Conservation (phyloP, 2,888 invertebrate genomes). For the Caenorhabditis sinica region DNA sequence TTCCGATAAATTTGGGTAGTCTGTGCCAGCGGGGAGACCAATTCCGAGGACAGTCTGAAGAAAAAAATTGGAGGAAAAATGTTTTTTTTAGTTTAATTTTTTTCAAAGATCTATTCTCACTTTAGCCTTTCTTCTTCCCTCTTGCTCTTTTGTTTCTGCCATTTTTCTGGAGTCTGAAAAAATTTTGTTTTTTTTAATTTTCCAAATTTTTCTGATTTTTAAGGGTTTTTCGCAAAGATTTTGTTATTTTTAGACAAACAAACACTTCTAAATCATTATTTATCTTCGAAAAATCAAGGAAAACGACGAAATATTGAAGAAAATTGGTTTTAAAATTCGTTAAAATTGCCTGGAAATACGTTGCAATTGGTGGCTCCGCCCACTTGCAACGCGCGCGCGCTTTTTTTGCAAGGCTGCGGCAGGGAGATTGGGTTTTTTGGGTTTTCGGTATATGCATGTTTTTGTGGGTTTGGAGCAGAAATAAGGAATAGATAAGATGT, state of each 20-base stretch:
- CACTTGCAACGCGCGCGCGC: constrained; percentile 22
- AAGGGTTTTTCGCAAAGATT: too few relatives aligned
- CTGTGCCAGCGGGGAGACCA: constrained; percentile 47
- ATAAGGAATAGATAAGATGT: not conserved
- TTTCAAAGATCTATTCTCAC: not conserved
- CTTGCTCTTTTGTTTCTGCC: not conserved
- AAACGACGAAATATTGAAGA: not conserved
- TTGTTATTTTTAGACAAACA: too few relatives aligned
- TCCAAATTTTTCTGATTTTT: too few relatives aligned
- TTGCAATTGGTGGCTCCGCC: not conserved
- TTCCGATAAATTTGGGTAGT: constrained; percentile 46
- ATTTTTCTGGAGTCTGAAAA: not conserved
- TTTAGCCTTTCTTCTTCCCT: not conserved
- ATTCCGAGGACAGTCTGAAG: constrained; percentile 49
- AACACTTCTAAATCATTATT: too few relatives aligned
- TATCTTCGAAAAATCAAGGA: not conserved
- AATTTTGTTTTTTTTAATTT: too few relatives aligned
- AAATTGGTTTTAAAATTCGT: not conserved
- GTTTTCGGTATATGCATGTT: not conserved
- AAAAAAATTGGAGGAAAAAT: not conserved
- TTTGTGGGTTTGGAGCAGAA: not conserved
- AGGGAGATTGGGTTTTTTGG: not conserved
- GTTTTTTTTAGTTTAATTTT: not conserved
- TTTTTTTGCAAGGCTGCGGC: constrained; percentile 30
- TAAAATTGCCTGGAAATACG: not conserved